Conservation (phyloP, 2,113 vertebrate genomes). For the Scolopax mira region DNA sequence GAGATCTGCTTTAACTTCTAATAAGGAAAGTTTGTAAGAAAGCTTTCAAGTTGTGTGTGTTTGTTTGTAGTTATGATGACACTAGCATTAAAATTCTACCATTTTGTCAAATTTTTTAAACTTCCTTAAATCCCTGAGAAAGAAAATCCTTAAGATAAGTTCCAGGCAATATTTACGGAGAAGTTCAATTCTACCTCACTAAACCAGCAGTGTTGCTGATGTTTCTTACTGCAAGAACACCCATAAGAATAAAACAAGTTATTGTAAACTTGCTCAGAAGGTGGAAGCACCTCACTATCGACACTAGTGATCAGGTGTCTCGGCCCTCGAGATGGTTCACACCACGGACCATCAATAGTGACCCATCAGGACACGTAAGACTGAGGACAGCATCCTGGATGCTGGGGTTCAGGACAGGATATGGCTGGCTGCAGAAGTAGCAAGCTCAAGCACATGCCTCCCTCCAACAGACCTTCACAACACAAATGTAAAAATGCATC, state of each 20-base stretch:
- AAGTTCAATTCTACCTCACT: not conserved
- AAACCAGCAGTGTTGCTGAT: not conserved
- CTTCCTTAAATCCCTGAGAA: not conserved
- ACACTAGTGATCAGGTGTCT: not conserved
- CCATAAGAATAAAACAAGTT: not conserved
- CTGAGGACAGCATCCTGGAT: not conserved
- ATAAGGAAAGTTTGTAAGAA: not conserved
- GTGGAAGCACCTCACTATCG: not conserved
- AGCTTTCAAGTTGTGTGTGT: not conserved
- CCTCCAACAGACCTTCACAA: not conserved
- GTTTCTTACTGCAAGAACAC: not conserved
- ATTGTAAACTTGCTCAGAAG: not conserved
- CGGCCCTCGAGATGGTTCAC: not conserved
- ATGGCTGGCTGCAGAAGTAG: not conserved
- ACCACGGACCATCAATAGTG: not conserved
- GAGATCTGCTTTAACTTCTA: not conserved
- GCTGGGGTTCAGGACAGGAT: not conserved
- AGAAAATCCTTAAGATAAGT: not conserved
- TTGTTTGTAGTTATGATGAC: not conserved
- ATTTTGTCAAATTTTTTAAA: not conserved
- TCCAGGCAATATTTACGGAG: not conserved
- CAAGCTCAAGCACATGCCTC: not conserved
- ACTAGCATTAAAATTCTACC: not conserved
- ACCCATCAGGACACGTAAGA: not conserved
- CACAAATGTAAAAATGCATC: not conserved